Conservation (phyloP, 2,888 invertebrate species). For the Phaedon cochleariae region DNA sequence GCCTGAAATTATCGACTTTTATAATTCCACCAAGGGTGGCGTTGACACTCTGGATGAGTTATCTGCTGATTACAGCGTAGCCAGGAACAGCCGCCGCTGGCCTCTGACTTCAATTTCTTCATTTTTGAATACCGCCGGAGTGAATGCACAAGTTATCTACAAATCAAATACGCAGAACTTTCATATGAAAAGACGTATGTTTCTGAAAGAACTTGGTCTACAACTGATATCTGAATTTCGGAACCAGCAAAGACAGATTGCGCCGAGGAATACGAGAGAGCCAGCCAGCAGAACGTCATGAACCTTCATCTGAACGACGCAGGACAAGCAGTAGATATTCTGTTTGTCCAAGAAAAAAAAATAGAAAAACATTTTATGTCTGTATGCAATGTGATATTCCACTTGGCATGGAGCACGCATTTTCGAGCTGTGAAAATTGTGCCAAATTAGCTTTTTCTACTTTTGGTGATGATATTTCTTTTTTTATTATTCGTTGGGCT, state of each 20-base stretch:
- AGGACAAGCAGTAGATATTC: too few species aligned
- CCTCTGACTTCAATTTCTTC: conserved; percentile 25
- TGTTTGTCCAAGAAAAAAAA: too few species aligned
- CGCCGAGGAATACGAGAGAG: conserved; percentile 17
- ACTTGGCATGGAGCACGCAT: too few species aligned
- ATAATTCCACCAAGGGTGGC: conserved; percentile 24
- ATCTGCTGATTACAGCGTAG: conserved; percentile 19
- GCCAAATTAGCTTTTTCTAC: too few species aligned
- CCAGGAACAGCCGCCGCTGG: conserved; percentile 23
- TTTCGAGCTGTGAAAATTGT: too few species aligned
- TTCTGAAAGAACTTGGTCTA: conserved; percentile 21
- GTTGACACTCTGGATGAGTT: conserved; percentile 24
- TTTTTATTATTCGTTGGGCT: too few species aligned
- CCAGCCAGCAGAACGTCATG: too few species aligned
- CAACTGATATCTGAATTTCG: conserved; percentile 18
- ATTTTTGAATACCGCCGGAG: conserved; percentile 27
- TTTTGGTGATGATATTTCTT: too few species aligned
- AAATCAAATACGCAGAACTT: conserved; percentile 30
- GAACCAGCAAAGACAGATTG: conserved; percentile 14
- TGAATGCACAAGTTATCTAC: conserved; percentile 28
- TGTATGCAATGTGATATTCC: too few species aligned
- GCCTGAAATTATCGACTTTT: conserved; percentile 23
- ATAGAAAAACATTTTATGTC: too few species aligned
- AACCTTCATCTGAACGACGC: too few species aligned
- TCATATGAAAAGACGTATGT: conserved; percentile 14